Evolutionary conservation across 23 tunicate genomes (phyloP).

Genomic region (Trididemnum clinides): DNA sequence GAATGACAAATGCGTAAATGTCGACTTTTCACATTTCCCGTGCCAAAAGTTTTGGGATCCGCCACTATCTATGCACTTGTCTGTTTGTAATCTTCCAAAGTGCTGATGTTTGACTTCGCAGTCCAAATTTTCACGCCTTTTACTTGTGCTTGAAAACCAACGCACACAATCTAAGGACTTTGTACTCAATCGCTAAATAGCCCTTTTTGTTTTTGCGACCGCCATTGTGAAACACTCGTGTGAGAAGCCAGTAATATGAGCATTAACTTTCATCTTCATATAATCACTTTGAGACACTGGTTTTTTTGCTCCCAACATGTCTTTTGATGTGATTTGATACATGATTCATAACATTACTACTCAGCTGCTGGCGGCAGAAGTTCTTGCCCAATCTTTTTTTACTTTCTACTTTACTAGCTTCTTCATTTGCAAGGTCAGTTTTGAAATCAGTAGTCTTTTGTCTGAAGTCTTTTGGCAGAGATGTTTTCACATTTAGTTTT

Average conservation of each 20-base stretch:
- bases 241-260: slow-evolving; percentile 5
- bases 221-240: neutral
- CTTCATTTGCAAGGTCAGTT: too few species aligned
- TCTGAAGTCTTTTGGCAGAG: too few species aligned
- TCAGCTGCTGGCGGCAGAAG: neutral
- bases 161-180: neutral
- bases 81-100: neutral
- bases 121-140: neutral
- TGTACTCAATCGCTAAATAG: neutral
- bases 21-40: too few species aligned
- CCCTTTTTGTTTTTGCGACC: neutral
- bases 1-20: too few species aligned
- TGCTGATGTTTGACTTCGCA: neutral
- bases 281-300: neutral
- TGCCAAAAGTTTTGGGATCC: too few species aligned
- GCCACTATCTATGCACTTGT: neutral
- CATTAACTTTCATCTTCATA: neutral
- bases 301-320: neutral
- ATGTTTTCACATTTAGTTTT: too few species aligned
- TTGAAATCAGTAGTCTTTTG: too few species aligned
- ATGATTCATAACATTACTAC: too few species aligned
- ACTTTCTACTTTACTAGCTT: too few species aligned
- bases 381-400: too few species aligned
- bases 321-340: neutral
- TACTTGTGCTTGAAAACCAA: neutral